These are phyloP conservation scores for Leptopilina myrica DNA, from an alignment of 2,888 invertebrate species.

Conservation along the genomic window DNA sequence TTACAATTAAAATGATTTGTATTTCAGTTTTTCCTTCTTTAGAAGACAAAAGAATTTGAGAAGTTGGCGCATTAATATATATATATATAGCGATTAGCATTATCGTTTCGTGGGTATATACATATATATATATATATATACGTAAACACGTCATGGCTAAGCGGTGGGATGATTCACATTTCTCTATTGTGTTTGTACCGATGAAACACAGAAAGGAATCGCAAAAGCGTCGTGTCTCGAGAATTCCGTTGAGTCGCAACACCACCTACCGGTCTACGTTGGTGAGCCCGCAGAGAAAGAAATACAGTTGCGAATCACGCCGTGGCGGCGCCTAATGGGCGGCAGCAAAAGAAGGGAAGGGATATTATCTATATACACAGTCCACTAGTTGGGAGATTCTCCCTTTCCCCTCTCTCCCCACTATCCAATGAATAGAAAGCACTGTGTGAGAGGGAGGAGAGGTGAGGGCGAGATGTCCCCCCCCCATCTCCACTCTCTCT, in stretches of 20 bases:
- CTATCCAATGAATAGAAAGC: conserved; percentile 43
- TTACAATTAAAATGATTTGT: too few species aligned
- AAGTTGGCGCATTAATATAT: not conserved
- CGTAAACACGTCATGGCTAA: conserved; percentile 51
- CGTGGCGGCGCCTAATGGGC: conserved; percentile 76
- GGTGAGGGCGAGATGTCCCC: conserved; percentile 35
- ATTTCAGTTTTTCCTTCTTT: too few species aligned
- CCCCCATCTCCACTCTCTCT: too few species aligned
- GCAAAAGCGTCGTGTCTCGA: conserved; percentile 30
- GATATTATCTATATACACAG: conserved; percentile 48
- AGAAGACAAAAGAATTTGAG: conserved; percentile 7
- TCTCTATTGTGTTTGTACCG: conserved; percentile 50
- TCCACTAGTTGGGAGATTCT: conserved; percentile 46
- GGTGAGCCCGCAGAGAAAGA: conserved; percentile 68
- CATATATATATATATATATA: conserved; percentile 42
- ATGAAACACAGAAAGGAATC: conserved; percentile 41
- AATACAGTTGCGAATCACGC: conserved; percentile 75
- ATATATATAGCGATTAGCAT: not conserved
- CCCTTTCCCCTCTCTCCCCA: conserved; percentile 39
- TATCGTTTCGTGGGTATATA: conserved; percentile 40
- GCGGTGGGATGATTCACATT: conserved; percentile 50
- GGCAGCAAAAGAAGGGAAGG: conserved; percentile 68
- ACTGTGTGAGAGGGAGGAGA: conserved; percentile 42
- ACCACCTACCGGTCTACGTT: conserved; percentile 48
- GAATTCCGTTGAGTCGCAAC: conserved; percentile 47